Base-by-base conservation (phyloP, 2,888 invertebrate genomes). In the Torymus tubicola region DNA sequence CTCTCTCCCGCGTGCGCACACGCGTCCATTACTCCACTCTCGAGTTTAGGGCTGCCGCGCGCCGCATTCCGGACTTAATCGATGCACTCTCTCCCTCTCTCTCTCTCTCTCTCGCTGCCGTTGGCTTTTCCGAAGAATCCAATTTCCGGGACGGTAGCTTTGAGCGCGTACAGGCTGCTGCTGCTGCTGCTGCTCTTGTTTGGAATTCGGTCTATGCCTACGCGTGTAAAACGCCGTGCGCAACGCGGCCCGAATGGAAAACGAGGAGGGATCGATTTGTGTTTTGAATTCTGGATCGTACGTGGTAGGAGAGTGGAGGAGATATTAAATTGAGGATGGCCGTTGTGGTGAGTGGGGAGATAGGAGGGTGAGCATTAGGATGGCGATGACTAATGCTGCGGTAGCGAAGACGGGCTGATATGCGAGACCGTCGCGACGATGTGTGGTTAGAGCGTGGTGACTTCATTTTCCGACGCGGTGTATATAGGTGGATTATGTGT, bases 81-180 rank as follows among this genome's bases (percentile, higher is more conserved):
- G 79, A 74, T 79, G 74, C 57, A 58, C 70, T 24, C 53, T 57
- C 63, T 31, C 61, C 10, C 57, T 21, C 58, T 18, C 69, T 16
- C 69, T 58, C 31, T 31, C 31, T 31, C 8, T 8, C 42, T 50
- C 65, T 57, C 63, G 18, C 61, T 14, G 42, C n/a, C 64, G 12
- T 64, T 18, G 64, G 58, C 74, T 70, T 78, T 78, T 72, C 78
- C 67, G 64, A 78, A 72, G 72, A 78, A 78, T 78, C 78, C 78
- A 78, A 78, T 78, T 78, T 78, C 78, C 72, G 78, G 63, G 42
- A 42, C 42, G 42, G 42, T 42, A 42, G 42, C 42, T 50, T 69
- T 13, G 73, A 61, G 64, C 42, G 42, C n/a, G 8, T 31, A 42
- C 55, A 12, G 31, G n/a, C 69, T 24, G 21, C n/a, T 21, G 16